Base-by-base conservation (phyloP, 2,113 vertebrate species). In the Malurus melanocephalus region DNA sequence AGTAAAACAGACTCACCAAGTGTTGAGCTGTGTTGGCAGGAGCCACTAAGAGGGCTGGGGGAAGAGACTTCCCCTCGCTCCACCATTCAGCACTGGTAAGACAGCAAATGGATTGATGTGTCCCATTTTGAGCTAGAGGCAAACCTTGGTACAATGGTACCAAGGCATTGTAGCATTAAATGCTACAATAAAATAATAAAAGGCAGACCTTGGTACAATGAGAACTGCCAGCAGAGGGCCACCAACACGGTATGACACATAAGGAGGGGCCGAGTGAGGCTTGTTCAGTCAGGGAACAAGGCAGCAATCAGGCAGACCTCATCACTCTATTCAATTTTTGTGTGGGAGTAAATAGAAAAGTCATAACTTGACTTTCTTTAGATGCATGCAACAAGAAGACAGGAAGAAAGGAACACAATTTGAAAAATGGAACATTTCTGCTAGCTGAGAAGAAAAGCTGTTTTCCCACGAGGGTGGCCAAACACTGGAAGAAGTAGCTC, bases 1-100 rank as follows among this genome's bases (percentile, higher is more conserved):
- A 66, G 17, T 16, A 35, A 59, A 80, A 11, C 11, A 51, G 32
- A 15, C 26, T 33, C 59, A 51, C 6, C 32, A 68, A n/a, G 6
- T 16, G 53, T 8, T 0, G 0, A 14, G 18, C 61, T n/a, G 21
- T 15, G 24, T 1, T 30, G 38, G 59, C 45, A 76, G 52, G 23
- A 66, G 20, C 1, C 1, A 32, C 45, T 20, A 19, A 72, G 28
- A 24, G 76, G 11, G 42, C 1, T 42, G 26, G 23, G 33, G 11
- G 3, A 86, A 55, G 15, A 4, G 5, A 75, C 32, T 57, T 49
- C 10, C 24, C 11, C 24, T 53, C 32, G 20, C 10, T 67, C 14
- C 11, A 13, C 6, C 13, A 51, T 46, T 68, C n/a, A 74, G 59
- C 23, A 30, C 21, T 35, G 16, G 42, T 32, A 33, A 71, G 16